Evolutionary conservation across 35 echinoderm and acorn worm genomes (phyloP).

Genomic region (Chiridota heheva): DNA sequence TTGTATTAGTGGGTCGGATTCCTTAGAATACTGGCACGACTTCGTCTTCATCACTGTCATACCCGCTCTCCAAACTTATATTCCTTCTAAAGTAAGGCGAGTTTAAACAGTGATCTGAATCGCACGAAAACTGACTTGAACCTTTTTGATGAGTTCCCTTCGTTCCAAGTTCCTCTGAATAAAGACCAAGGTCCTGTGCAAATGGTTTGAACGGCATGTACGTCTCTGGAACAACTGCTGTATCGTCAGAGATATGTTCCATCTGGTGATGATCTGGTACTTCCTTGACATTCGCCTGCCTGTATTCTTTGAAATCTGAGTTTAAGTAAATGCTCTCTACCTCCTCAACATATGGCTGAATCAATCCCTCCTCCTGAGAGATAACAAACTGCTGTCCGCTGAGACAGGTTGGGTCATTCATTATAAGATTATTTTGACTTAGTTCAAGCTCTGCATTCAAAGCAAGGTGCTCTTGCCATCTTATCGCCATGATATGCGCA

Average conservation of each 20-base stretch:
- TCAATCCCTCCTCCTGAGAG: constrained; percentile 17
- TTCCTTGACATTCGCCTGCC: not conserved
- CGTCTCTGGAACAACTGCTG: constrained; percentile 58
- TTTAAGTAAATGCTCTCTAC: constrained; percentile 26
- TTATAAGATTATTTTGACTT: constrained; percentile 4
- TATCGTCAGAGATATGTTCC: constrained; percentile 38
- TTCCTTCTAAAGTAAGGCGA: not conserved
- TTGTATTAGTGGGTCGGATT: too few relatives aligned
- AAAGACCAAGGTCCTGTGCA: constrained; percentile 4
- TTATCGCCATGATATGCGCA: constrained; percentile 43
- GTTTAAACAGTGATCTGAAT: constrained; percentile 1
- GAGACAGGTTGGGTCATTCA: constrained; percentile 8
- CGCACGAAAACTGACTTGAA: not conserved
- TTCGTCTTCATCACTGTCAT: constrained; percentile 31
- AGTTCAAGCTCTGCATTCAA: constrained; percentile 15
- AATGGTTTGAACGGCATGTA: constrained; percentile 1
- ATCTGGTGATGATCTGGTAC: constrained; percentile 2
- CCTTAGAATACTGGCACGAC: too few relatives aligned
- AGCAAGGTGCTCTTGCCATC: constrained; percentile 39
- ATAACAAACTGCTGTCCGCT: constrained; percentile 20
- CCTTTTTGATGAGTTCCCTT: constrained; percentile 4
- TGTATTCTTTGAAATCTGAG: not conserved
- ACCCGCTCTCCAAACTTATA: constrained; percentile 22
- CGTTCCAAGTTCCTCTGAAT: not conserved
- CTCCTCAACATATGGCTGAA: constrained; percentile 57